Conservation (phyloP, 2,888 invertebrate genomes). For the Melipona beecheii region DNA sequence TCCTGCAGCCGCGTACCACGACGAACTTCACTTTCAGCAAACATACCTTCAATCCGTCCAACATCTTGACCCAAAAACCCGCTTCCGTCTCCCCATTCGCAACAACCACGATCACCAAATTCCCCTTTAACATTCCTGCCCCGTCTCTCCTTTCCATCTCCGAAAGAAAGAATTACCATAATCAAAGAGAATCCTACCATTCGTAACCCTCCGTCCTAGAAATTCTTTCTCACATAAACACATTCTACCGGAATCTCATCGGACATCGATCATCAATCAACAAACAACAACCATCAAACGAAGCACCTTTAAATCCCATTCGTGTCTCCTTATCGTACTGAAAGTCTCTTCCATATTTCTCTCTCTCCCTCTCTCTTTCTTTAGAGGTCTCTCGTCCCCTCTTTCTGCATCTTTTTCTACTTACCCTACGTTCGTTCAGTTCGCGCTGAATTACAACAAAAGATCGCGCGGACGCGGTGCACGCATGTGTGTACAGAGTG, state of each 20-base stretch:
- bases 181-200: slow-evolving; percentile 11
- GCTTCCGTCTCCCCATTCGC: not conserved
- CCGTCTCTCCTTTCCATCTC: not conserved
- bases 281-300: slow-evolving; percentile 10
- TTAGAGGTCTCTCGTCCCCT: not conserved
- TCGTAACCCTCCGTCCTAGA: not conserved
- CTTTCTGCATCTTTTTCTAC: not conserved
- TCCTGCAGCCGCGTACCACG: too few species aligned
- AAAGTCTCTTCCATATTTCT: not conserved
- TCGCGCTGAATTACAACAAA: slow-evolving; percentile 5
- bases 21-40: not conserved
- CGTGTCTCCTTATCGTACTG: slow-evolving; percentile 20
- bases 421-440: not conserved
- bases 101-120: not conserved
- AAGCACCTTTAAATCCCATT: slow-evolving; percentile 18
- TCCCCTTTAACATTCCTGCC: not conserved
- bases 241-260: not conserved
- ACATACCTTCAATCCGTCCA: not conserved
- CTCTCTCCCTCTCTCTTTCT: not conserved
- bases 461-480: not conserved
- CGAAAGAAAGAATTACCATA: slow-evolving; percentile 10
- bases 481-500: not conserved
- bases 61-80: slow-evolving; percentile 21
- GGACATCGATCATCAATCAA: slow-evolving; percentile 16
- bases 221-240: slow-evolving; percentile 7